Conservation (phyloP, 37 sponge, comb jelly and placozoan genomes). For the Chondrosia reniformis region DNA sequence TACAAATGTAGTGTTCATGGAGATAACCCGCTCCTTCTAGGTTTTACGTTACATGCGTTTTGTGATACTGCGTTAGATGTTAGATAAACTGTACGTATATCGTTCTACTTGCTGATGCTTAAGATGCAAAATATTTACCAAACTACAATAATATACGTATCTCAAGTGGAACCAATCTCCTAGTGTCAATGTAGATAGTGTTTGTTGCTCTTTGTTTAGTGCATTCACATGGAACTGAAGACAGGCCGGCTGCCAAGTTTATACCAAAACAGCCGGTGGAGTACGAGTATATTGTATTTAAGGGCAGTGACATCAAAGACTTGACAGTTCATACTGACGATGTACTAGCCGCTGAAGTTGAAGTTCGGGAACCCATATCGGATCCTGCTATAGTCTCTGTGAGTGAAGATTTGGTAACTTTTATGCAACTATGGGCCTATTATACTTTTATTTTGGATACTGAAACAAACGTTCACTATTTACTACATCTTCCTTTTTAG, state of each 20-base stretch:
- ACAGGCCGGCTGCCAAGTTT: constrained; percentile 65
- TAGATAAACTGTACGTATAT: too few species aligned
- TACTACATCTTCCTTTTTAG: background rate
- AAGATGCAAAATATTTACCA: too few species aligned
- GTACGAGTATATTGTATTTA: constrained; percentile 93
- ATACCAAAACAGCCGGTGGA: constrained; percentile 70
- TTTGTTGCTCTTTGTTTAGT: constrained; percentile 35
- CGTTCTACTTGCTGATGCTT: too few species aligned
- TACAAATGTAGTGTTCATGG: too few species aligned
- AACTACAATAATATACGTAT: too few species aligned
- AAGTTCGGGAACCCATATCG: constrained; percentile 17
- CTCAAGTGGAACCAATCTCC: too few species aligned
- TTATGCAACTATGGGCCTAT: too few species aligned
- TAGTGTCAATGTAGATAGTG: background rate
- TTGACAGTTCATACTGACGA: constrained; percentile 49
- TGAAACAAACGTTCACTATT: too few species aligned
- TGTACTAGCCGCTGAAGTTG: constrained; percentile 6
- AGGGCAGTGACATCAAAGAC: constrained; percentile 95
- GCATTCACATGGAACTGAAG: constrained; percentile 90
- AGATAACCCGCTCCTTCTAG: too few species aligned
- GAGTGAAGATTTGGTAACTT: background rate
- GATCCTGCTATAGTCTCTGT: constrained; percentile 91
- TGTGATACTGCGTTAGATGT: too few species aligned
- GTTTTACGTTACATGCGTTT: background rate
- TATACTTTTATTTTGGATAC: too few species aligned